These are phyloP conservation scores for Umimayanthus chanpuru DNA, from an alignment of 92 coral and sea anemone genomes.

Conservation along the genomic window DNA sequence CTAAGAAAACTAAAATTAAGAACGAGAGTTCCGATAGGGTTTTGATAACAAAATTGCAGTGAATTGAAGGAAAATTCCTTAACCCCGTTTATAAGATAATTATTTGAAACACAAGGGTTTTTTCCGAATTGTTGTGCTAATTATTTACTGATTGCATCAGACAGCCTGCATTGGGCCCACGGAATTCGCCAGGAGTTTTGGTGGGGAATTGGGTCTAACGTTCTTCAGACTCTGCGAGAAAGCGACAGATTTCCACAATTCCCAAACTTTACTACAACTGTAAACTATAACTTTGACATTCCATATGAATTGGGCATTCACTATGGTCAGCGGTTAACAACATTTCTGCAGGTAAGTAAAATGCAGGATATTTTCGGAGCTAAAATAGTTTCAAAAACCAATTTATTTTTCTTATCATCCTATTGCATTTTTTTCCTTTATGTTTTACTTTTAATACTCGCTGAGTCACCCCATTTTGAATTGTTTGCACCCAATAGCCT, in stretches of 20 bases:
- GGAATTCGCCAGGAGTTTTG: conserved; percentile 35
- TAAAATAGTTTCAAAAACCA: too few relatives aligned
- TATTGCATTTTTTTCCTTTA: neutral
- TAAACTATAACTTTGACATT: conserved; percentile 17
- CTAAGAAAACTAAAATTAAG: too few relatives aligned
- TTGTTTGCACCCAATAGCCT: too few relatives aligned
- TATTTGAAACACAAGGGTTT: too few relatives aligned
- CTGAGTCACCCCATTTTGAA: too few relatives aligned
- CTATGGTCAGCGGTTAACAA: conserved; percentile 32
- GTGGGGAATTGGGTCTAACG: conserved; percentile 29
- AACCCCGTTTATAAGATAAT: too few relatives aligned
- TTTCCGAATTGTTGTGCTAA: too few relatives aligned
- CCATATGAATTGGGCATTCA: neutral
- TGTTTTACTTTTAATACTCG: too few relatives aligned
- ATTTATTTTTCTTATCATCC: neutral
- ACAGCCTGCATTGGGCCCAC: neutral
- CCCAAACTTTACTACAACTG: neutral
- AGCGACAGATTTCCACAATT: conserved; percentile 14
- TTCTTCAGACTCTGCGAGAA: conserved; percentile 18
- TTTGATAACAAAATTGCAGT: too few relatives aligned
- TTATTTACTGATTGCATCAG: neutral
- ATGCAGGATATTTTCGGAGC: neutral
- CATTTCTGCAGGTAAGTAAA: conserved; percentile 16
- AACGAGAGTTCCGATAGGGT: too few relatives aligned
- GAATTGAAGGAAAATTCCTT: too few relatives aligned